Evolutionary conservation across 2,888 invertebrate species (phyloP).

Genomic region (Apocheima hispidaria): DNA sequence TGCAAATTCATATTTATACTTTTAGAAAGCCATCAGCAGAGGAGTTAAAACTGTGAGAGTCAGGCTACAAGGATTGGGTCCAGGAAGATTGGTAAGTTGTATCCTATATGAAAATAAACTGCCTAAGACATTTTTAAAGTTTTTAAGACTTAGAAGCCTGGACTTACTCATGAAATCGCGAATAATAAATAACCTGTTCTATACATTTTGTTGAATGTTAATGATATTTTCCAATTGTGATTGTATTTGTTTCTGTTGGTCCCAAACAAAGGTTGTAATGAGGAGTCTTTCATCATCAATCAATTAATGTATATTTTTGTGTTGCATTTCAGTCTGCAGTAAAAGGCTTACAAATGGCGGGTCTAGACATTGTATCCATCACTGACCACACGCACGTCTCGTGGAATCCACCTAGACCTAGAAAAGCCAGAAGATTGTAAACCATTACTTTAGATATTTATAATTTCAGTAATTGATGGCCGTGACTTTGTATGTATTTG

Average conservation of each 20-base stretch:
- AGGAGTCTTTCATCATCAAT: too few species aligned
- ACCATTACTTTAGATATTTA: constrained; percentile 18
- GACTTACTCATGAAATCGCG: too few species aligned
- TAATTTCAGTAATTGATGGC: too few species aligned
- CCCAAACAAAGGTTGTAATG: too few species aligned
- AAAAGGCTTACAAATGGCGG: constrained; percentile 97
- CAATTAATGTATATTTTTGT: not conserved
- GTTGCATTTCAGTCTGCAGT: constrained; percentile 91
- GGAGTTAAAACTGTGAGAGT: constrained; percentile 93
- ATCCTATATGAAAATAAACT: not conserved
- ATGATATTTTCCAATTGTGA: too few species aligned
- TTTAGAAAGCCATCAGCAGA: constrained; percentile 89
- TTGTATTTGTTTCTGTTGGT: too few species aligned
- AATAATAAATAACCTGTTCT: too few species aligned
- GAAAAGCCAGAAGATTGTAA: constrained; percentile 94
- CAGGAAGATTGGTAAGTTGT: constrained; percentile 93
- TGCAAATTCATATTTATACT: constrained; percentile 44
- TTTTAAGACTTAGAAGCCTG: too few species aligned
- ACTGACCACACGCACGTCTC: constrained; percentile 96
- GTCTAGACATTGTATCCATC: constrained; percentile 95
- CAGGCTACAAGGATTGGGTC: constrained; percentile 93
- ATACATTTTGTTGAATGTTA: too few species aligned
- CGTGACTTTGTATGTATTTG: too few species aligned
- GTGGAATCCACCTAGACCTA: constrained; percentile 92
- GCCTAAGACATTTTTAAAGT: too few species aligned